Percentiles rank a stretch among this genome's conserved stretches.
Evolutionary conservation across 1,140 invertebrate species (phyloP).

Genomic region (Apolygus lucorum): DNA sequence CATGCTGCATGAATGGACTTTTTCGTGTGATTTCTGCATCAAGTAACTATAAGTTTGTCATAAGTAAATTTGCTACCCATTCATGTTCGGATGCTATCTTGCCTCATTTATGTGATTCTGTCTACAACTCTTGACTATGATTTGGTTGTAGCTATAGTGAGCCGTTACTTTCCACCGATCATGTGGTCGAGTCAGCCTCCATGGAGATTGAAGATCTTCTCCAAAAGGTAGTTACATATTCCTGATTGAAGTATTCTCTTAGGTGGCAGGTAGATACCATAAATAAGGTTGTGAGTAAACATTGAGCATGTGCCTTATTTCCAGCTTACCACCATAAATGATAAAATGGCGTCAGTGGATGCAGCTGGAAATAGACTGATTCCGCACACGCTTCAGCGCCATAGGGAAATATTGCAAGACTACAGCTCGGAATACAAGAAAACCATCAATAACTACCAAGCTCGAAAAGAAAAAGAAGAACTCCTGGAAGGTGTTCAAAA

Average conservation of each 20-base stretch:
- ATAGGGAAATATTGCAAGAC: slow-evolving; percentile 85
- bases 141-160: slow-evolving; percentile 64
- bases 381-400: slow-evolving; percentile 85
- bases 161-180: slow-evolving; percentile 74
- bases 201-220: slow-evolving; percentile 84
- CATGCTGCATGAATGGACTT: not conserved
- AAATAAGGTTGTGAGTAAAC: no score
- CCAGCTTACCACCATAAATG: slow-evolving; percentile 75
- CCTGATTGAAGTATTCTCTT: no score
- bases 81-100: not conserved
- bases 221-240: slow-evolving; percentile 67
- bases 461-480: slow-evolving; percentile 77
- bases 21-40: not conserved
- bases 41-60: not conserved
- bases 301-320: no score
- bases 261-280: no score
- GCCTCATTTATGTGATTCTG: slow-evolving; percentile 27
- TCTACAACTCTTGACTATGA: no score
- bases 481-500: slow-evolving; percentile 62
- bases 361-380: slow-evolving; percentile 59
- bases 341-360: slow-evolving; percentile 49
- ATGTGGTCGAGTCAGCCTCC: slow-evolving; percentile 86
- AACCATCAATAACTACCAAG: slow-evolving; percentile 77
- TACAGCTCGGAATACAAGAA: slow-evolving; percentile 90
- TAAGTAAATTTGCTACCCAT: not conserved